phyloP scores from a whole-genome alignment of 2,888 invertebrate species.

The Drosophila merina region DNA sequence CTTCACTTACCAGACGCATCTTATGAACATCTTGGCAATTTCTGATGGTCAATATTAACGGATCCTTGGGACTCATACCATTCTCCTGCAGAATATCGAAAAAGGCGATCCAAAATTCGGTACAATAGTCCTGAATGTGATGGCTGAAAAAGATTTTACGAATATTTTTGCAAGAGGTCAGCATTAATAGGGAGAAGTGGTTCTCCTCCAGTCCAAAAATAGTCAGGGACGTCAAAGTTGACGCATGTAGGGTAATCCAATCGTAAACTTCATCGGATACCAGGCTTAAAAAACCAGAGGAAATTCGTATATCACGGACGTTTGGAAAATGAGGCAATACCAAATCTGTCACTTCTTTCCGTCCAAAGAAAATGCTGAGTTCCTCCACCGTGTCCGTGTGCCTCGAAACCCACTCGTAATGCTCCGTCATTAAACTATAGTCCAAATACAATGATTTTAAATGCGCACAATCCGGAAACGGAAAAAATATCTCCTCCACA shows the following conservation, averaged over 20 bases:
- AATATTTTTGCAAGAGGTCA: background rate
- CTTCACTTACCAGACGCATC: background rate
- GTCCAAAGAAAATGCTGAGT: background rate
- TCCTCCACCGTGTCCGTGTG: background rate
- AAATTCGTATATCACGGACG: background rate
- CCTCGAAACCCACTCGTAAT: background rate
- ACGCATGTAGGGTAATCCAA: background rate
- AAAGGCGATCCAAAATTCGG: constrained; percentile 1
- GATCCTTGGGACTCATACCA: background rate
- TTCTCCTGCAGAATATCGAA: background rate
- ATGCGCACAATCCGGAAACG: background rate
- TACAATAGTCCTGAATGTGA: background rate
- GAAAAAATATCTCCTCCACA: background rate
- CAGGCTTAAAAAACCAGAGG: background rate
- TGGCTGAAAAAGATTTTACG: background rate
- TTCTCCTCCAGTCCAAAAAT: background rate
- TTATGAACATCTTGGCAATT: background rate
- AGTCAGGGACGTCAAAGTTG: background rate
- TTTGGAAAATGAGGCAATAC: background rate
- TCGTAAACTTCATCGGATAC: background rate
- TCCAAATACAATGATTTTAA: background rate
- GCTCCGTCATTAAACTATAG: background rate
- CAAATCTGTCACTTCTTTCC: background rate
- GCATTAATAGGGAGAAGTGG: background rate
- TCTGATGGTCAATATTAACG: background rate